Base-by-base conservation (phyloP, 2,888 invertebrate genomes). In the Pristionchus fissidentatus region DNA sequence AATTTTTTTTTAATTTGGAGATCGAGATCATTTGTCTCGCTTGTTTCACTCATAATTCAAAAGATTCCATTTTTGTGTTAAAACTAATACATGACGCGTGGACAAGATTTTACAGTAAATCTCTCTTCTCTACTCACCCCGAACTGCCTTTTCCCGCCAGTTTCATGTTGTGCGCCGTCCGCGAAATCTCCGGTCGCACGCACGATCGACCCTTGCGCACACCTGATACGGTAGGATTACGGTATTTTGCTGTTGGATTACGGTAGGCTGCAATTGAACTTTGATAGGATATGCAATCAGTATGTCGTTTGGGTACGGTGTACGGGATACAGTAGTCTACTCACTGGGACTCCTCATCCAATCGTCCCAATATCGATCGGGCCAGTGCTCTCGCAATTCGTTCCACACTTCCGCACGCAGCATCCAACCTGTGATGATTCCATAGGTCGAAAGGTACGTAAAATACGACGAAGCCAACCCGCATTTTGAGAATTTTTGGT, bases 101-200 rank as follows among this genome's bases (percentile, higher is more conserved):
- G n/a, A n/a, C n/a, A n/a, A n/a, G n/a, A n/a, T n/a, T n/a, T n/a
- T n/a, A n/a, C n/a, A n/a, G n/a, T n/a, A n/a, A n/a, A n/a, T n/a
- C n/a, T n/a, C n/a, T n/a, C n/a, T n/a, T n/a, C n/a, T n/a, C n/a
- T 15, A 93, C 94, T 89, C 93, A 95, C 95, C 95, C 95, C 94
- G 95, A 95, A 80, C 95, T 95, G 85, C 95, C 95, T 88, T 97
- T 98, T 75, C 99, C 99, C 93, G 98, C 98, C 22, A 90, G 70
- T 38, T 87, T 87, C 3, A 98, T 98, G 83, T 92, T 89, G 73
- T 89, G 89, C 3, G 88, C 95, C 0, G 98, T 98, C 87, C 99
- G 95, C 15, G 98, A 96, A 89, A 99, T 95, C 94, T 99, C 99
- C 0, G 99, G 99, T 86, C 99, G 94, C 90, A 99, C 97, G 93